Base-by-base conservation (phyloP, 2,113 vertebrate genomes). In the Nansenia antarctica region DNA sequence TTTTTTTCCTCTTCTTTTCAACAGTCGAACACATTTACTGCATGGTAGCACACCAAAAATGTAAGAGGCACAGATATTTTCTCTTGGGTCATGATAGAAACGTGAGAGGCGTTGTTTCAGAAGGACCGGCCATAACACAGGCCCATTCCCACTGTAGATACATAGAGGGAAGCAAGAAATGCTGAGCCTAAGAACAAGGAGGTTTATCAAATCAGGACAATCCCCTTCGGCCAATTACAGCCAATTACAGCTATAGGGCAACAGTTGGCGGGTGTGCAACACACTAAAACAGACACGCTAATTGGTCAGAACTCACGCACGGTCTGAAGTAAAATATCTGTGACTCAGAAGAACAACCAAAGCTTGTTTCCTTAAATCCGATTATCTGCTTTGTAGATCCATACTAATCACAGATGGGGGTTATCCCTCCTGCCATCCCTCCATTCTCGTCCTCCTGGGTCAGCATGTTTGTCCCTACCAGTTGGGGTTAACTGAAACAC, bases 291-390 rank as follows among this genome's bases (percentile, higher is more conserved):
- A 73, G 68, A 79, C 73, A 12, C 57, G 65, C 76, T 69, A 67
- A 85, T 76, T 86, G 82, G 79, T 63, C 76, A 26, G 57, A 67
- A 9, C 71, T 59, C 39, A 54, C 26, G 35, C 37, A 49, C 34
- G 11, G n/a, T 53, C 49, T 34, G n/a, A 14, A 26, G 70, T 35
- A n/a, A 72, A 70, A 77, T 81, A 81, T 74, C 71, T 18, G 29
- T 47, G 6, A 69, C 55, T 60, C n/a, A 20, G 61, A 81, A 83
- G 82, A 82, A 79, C 84, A 78, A 78, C 84, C 81, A 80, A 71
- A 85, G 81, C 86, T 83, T 81, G 82, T 84, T 89, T 86, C 85
- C 79, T 79, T 75, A 85, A 90, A 91, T 90, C 88, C 86, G 83
- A 90, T 92, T 88, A 90, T 79, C 68, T 55, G 74, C 14, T 47